Evolutionary conservation across 2,888 invertebrate genomes (phyloP).

Genomic region (Thera obeliscata): DNA sequence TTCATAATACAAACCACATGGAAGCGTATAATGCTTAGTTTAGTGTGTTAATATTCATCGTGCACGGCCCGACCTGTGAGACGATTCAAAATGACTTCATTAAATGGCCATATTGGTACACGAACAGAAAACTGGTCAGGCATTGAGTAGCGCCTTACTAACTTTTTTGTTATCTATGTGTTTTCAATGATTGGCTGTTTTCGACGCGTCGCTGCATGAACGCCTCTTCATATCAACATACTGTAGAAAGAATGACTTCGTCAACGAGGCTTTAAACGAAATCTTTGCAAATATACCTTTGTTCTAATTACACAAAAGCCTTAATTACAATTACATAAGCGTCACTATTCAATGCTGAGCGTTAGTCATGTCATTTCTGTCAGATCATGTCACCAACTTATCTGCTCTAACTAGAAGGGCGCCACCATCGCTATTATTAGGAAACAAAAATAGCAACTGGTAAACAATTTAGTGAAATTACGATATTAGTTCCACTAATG

Average conservation of each 20-base stretch:
- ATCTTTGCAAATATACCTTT: neutral
- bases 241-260: conserved; percentile 9
- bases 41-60: conserved; percentile 74
- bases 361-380: too few relatives aligned
- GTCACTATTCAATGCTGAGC: too few relatives aligned
- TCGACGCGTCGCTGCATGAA: conserved; percentile 1
- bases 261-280: neutral
- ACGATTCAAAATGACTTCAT: conserved; percentile 70
- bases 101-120: conserved; percentile 43
- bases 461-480: too few relatives aligned
- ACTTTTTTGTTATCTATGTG: conserved; percentile 29
- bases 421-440: too few relatives aligned
- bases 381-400: too few relatives aligned
- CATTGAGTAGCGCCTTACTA: neutral
- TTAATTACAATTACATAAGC: too few relatives aligned
- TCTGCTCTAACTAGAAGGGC: too few relatives aligned
- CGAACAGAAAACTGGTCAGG: conserved; percentile 13
- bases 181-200: conserved; percentile 27
- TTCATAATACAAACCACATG: conserved; percentile 80
- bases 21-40: conserved; percentile 70
- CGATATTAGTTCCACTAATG: too few relatives aligned
- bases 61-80: conserved; percentile 62
- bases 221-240: conserved; percentile 10
- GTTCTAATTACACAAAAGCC: neutral
- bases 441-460: too few relatives aligned